Base-by-base conservation (phyloP, 2,113 vertebrate species). In the Rhodinocichla rosea region DNA sequence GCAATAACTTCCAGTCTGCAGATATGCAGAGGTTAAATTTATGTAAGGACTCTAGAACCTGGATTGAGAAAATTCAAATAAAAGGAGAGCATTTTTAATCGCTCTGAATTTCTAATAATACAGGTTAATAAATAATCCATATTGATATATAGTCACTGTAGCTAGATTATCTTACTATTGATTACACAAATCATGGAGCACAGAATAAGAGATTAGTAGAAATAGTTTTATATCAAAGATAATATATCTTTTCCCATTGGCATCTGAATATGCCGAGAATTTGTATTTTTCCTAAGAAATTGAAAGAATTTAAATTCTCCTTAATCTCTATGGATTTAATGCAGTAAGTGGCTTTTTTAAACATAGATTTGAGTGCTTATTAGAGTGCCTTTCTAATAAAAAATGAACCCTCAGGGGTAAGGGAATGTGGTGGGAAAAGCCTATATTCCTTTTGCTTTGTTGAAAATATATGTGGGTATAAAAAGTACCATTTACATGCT, bases 361-460 rank as follows among this genome's bases (percentile, higher is more conserved):
- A 78, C 56, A 83, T 26, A 77, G 42, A 59, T 67, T 83, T 83
- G 7, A 17, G 50, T 83, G 24, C 32, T 63, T 44, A n/a, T 60
- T 92, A 40, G 27, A 71, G 24, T 77, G 22, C 32, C 42, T 82
- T 92, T 91, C n/a, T 86, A 67, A 75, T 52, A 60, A 90, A 80
- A 92, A 83, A 37, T 8, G 15, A 83, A 78, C 10, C 20, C 55
- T 83, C 40, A 45, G n/a, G 67, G 56, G 16, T 81, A 71, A 88
- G 40, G 35, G 73, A 86, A 49, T 73, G 73, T 84, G 60, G 68
- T 94, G 85, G 73, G 90, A 92, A 96, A 93, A 88, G 33, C 21
- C 35, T 71, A 1, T 70, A 40, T 45, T 86, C 47, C 30, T 85
- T 89, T 65, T 70, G 50, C 42, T 86, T 86, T 69, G 83, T 71